A percentile compares a stretch with the other conserved stretches of the same genome.
Conservation (phyloP, 2,797 vertebrate genomes). For the Alauda arvensis region DNA sequence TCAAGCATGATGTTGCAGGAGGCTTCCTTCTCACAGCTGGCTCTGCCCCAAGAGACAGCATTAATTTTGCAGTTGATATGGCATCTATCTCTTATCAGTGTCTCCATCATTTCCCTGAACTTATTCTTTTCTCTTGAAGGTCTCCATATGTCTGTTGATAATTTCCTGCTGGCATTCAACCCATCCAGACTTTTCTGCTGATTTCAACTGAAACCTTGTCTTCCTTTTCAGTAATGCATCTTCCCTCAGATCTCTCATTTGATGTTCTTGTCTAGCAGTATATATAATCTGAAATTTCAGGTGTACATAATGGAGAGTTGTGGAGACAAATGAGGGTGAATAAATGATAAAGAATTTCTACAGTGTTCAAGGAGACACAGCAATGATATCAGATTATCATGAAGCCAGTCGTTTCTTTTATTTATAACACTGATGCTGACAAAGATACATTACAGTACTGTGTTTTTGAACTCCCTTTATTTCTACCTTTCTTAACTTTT, state of each 20-base stretch:
- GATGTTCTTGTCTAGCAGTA: background rate
- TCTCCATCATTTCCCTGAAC: background rate
- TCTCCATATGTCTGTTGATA: background rate
- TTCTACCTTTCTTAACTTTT: background rate
- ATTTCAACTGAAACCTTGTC: background rate
- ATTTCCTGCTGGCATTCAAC: background rate
- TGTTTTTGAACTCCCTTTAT: background rate
- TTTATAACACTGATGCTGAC: background rate
- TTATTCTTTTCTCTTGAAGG: background rate
- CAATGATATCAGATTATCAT: background rate
- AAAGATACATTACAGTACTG: background rate
- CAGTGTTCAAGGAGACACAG: background rate
- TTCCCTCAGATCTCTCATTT: background rate
- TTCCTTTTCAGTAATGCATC: background rate
- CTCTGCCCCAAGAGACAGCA: background rate
- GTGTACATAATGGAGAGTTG: background rate
- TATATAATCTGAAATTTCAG: slow-evolving; percentile 2
- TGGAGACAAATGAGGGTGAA: background rate
- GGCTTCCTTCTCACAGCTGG: background rate
- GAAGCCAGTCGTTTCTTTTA: background rate
- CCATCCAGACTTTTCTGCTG: background rate
- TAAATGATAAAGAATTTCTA: background rate
- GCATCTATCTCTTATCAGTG: background rate
- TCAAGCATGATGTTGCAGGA: background rate
- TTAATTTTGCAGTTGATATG: background rate